phyloP scores from a whole-genome alignment of 2,888 invertebrate genomes.

The Apoderus coryli region DNA sequence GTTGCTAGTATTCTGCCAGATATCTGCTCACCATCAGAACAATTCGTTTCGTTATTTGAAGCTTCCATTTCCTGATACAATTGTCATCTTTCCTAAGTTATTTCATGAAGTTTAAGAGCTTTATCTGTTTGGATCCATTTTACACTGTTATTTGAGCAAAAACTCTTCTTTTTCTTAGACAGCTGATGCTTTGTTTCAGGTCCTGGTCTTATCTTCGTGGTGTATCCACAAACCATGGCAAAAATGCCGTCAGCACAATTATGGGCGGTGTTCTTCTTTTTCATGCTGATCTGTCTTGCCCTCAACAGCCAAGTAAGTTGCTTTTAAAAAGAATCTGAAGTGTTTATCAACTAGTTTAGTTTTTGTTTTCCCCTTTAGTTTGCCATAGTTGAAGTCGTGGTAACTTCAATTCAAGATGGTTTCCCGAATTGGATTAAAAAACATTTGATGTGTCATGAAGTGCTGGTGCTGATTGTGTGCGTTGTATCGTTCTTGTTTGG shows the following conservation, averaged over 20 bases:
- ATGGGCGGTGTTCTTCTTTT: conserved; percentile 83
- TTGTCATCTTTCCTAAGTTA: too few species aligned
- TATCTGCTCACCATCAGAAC: too few species aligned
- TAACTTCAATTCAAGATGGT: conserved; percentile 86
- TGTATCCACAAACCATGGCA: conserved; percentile 82
- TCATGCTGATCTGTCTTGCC: conserved; percentile 77
- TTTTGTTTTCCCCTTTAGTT: conserved; percentile 67
- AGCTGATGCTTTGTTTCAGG: conserved; percentile 39
- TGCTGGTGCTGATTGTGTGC: conserved; percentile 72
- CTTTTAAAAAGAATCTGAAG: too few species aligned
- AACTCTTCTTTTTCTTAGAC: too few species aligned
- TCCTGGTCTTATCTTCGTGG: conserved; percentile 80
- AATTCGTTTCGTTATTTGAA: too few species aligned
- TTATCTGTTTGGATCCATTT: too few species aligned
- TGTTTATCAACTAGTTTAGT: too few species aligned
- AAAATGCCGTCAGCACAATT: conserved; percentile 85
- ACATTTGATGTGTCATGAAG: conserved; percentile 70
- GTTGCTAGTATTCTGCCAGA: too few species aligned
- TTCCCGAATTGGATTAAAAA: conserved; percentile 78
- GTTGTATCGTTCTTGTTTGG: conserved; percentile 72
- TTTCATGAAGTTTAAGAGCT: too few species aligned
- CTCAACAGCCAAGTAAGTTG: conserved; percentile 72
- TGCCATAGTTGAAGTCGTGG: conserved; percentile 87
- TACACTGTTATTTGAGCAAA: too few species aligned
- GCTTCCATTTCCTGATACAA: too few species aligned